phyloP scores from a whole-genome alignment of 2,888 invertebrate species.

The Saturnia pavonia region DNA sequence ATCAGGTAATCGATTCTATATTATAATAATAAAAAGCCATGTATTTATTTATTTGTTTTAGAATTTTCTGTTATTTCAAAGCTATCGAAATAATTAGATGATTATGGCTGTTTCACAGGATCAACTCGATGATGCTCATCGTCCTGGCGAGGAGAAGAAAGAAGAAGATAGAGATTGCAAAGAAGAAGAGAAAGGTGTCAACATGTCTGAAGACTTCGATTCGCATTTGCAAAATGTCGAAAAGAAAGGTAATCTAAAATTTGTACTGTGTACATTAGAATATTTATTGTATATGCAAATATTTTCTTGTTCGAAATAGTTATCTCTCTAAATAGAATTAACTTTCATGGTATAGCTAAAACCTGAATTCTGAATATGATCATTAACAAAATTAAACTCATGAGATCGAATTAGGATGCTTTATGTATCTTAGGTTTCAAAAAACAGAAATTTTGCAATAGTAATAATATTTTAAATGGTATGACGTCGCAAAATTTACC shows the following conservation, averaged over 20 bases:
- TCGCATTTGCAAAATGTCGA: slow-evolving; percentile 91
- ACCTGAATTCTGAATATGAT: too few species aligned
- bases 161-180: slow-evolving; percentile 89
- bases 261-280: neutral
- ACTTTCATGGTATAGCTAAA: too few species aligned
- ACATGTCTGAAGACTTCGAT: slow-evolving; percentile 98
- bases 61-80: neutral
- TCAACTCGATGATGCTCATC: slow-evolving; percentile 94
- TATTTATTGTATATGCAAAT: neutral
- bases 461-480: too few species aligned
- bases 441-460: too few species aligned
- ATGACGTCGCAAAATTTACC: too few species aligned
- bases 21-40: neutral
- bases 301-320: too few species aligned
- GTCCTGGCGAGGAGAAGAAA: slow-evolving; percentile 89
- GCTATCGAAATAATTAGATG: neutral
- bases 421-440: too few species aligned
- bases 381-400: too few species aligned
- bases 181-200: slow-evolving; percentile 95
- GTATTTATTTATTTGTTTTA: neutral
- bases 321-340: too few species aligned
- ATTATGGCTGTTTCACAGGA: slow-evolving; percentile 81
- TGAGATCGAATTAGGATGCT: too few species aligned
- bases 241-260: slow-evolving; percentile 75
- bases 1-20: slow-evolving; percentile 59